Base-by-base conservation (phyloP, 2,888 invertebrate species). In the Caenorhabditis afra region DNA sequence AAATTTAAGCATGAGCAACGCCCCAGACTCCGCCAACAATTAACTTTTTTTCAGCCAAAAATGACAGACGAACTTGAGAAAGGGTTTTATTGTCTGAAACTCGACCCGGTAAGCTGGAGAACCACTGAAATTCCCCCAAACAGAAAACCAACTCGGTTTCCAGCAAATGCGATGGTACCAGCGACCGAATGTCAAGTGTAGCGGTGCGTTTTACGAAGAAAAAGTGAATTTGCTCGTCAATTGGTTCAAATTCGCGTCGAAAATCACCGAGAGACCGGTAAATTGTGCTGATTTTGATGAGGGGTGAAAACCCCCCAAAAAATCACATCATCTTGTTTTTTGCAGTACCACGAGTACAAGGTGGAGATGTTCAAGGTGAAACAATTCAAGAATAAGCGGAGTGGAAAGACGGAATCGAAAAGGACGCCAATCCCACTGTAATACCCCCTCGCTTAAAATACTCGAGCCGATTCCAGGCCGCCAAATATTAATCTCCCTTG, bases 191-290 rank as follows among this genome's bases (percentile, higher is more conserved):
- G 61, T 44, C 22, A 71, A 66, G 45, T 78, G 78, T 20, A 55
- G 18, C 2, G 37, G 37, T 3, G 55, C 57, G 0, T 78, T 29
- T 20, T 78, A 78, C 35, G 35, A 14, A 4, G 45, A 73, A 16
- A 78, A 73, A 52, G 67, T 71, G 12, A n/a, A 44, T 29, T 18
- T 78, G 4, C 58, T 78, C n/a, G 78, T 73, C 1, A 78, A 78
- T 44, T 78, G 73, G 66, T 78, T 73, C 50, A 49, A 55, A 29
- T 67, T 78, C 12, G 14, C 23, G 4, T n/a, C 35, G 1, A 50
- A 77, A 10, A 62, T 67, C 52, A 37, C 37, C 14, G 77, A 68
- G 22, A 11, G 52, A 18, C 35, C 55, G 41, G 39, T 50, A 50
- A n/a, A 20, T 64, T n/a, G n/a, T n/a, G n/a, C n/a, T n/a, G n/a